phyloP scores from a whole-genome alignment of 2,113 vertebrate genomes.

The Rhinichthys klamathensis region DNA sequence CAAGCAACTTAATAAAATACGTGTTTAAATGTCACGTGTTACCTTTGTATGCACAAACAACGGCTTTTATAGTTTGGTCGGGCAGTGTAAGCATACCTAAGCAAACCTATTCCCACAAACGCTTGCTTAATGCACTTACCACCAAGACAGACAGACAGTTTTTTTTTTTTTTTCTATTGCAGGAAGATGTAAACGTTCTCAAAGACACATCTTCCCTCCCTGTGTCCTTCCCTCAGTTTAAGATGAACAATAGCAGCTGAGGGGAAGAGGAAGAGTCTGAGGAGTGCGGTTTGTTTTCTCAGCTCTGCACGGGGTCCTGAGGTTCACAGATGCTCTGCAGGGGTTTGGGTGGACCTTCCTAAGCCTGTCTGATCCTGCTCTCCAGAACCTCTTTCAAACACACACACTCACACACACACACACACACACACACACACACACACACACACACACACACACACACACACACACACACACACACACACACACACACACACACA shows the following conservation, averaged over 20 bases:
- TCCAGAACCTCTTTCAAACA: slow-evolving; percentile 65
- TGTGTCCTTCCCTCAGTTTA: neutral
- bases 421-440: too few relatives aligned
- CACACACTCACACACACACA: too few relatives aligned
- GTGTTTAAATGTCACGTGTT: neutral
- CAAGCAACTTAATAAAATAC: neutral
- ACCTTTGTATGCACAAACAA: neutral
- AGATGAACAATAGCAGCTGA: slow-evolving; percentile 44
- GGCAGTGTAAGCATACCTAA: too few relatives aligned
- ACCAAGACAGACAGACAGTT: neutral
- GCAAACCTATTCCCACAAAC: neutral
- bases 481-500: too few relatives aligned
- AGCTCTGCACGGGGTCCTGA: slow-evolving; percentile 18
- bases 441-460: slow-evolving; percentile 6
- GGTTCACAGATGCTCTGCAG: slow-evolving; percentile 25
- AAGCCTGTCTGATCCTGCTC: slow-evolving; percentile 62
- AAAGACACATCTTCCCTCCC: neutral
- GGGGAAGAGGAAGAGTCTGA: slow-evolving; percentile 40
- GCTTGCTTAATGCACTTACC: neutral
- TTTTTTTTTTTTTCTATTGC: neutral
- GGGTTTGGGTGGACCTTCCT: slow-evolving; percentile 23
- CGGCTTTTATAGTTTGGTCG: too few relatives aligned
- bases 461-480: too few relatives aligned
- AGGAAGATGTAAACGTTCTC: neutral
- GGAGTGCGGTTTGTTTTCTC: slow-evolving; percentile 40